Evolutionary conservation across 2,797 vertebrate species (phyloP).

Genomic region (Hemitrygon akajei): DNA sequence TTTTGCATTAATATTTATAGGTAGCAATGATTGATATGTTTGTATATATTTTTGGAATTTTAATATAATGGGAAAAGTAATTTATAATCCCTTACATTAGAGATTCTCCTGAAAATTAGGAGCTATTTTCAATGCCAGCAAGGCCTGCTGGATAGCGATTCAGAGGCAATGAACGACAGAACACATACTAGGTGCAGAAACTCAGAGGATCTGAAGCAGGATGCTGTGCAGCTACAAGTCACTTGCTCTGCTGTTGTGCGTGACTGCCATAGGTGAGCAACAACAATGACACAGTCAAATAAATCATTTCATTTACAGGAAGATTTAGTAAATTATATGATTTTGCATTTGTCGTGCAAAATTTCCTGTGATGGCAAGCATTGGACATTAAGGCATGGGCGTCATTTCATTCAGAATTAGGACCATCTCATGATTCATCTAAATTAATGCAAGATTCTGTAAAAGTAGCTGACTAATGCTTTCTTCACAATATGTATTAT

Average conservation of each 20-base stretch:
- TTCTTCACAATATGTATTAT: background rate
- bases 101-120: background rate
- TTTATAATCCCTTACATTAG: background rate
- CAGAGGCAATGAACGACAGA: background rate
- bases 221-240: background rate
- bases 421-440: too few species aligned
- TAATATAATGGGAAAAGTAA: background rate
- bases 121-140: background rate
- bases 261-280: background rate
- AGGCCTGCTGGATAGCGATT: background rate
- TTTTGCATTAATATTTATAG: background rate
- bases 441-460: background rate
- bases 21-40: background rate
- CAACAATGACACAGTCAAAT: background rate
- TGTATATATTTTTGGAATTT: too few species aligned
- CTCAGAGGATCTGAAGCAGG: background rate
- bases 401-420: background rate
- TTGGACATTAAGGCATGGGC: background rate
- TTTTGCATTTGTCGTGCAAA: background rate
- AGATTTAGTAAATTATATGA: background rate
- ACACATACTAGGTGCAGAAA: slow-evolving; percentile 1
- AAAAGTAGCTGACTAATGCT: background rate
- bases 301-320: background rate
- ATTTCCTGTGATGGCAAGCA: background rate
- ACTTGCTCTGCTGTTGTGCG: background rate